A percentile compares a stretch with the other conserved stretches of the same genome.
These are phyloP conservation scores for Murina feae DNA, from an alignment of 2,113 vertebrate genomes.

Conservation along the genomic window DNA sequence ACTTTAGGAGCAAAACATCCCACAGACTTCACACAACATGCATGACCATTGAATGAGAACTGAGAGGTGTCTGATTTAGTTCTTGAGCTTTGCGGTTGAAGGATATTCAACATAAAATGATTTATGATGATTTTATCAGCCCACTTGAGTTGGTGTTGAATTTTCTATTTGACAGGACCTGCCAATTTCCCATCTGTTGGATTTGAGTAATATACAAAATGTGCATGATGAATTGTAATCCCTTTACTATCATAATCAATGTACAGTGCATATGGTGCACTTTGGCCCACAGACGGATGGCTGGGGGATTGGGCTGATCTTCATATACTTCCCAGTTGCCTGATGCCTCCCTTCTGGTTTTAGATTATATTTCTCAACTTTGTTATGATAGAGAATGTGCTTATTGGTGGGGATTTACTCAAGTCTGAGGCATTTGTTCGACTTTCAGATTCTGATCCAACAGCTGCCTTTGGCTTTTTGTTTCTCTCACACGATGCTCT, in stretches of 20 bases:
- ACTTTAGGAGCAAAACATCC: neutral
- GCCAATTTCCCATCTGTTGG: conserved; percentile 82
- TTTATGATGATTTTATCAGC: conserved; percentile 80
- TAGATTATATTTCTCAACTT: conserved; percentile 7
- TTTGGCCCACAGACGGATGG: conserved; percentile 71
- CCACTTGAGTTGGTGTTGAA: conserved; percentile 80
- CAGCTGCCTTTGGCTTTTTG: neutral
- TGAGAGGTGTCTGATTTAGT: conserved; percentile 71
- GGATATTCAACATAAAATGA: conserved; percentile 79
- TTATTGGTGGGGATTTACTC: conserved; percentile 36
- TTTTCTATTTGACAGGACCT: conserved; percentile 76
- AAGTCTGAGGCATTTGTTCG: neutral
- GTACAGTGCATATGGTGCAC: conserved; percentile 69
- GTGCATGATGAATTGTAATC: conserved; percentile 72
- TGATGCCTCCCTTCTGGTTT: conserved; percentile 44
- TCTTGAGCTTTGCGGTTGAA: conserved; percentile 76
- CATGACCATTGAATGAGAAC: conserved; percentile 25
- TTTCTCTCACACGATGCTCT: neutral
- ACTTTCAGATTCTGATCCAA: neutral
- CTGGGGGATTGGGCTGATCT: conserved; percentile 63
- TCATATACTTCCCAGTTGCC: conserved; percentile 51
- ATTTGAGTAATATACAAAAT: conserved; percentile 78
- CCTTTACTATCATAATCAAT: conserved; percentile 77
- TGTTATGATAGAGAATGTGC: neutral
- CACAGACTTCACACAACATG: neutral